Evolutionary conservation across 2,888 invertebrate genomes (phyloP), one percentile per base, ranked within the genome.

Genomic region (Lasioglossum marginatum): DNA sequence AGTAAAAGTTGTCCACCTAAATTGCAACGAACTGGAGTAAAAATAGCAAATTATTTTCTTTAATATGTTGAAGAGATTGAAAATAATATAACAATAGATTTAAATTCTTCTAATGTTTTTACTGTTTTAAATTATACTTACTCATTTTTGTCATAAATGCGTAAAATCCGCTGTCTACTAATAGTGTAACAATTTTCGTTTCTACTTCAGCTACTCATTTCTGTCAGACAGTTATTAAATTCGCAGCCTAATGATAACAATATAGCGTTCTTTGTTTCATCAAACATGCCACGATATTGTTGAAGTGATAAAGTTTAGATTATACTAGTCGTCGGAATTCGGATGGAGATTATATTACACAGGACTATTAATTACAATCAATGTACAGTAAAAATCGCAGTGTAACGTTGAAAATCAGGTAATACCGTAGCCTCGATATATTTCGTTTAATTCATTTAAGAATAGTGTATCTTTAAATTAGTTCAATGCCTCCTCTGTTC

Each of bases 391-490:
- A 57, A 63, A 63, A 63, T 34, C 63, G 63, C 45, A 19, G 23
- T 57, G 23, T 45, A 52, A 45, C 23, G 37, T 23, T 34, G 43
- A 74, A 27, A 63, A 63, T 84, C 84, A 78, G 77, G 78, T 83
- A 83, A 48, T 31, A 57, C 40, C 68, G 78, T 84, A 83, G 84
- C 84, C 3, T 83, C 37, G 31, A 19, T 52, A 63, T 16, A n/a
- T 77, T 60, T 43, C 34, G 37, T 74, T 74, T 2, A 5, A n/a
- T 40, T 70, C n/a, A 1, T 70, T 23, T 63, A 75, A 40, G 63
- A 76, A 71, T 19, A 8, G 40, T 5, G 2, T 70, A 68, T 23
- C 10, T 12, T 23, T 12, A 68, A 37, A 68, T 68, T 12, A 23
- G 4, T 12, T 66, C 19, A 66, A 23, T 37, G 19, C 34, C 19